Base-by-base conservation (phyloP, 2,888 invertebrate genomes). In the Erynnis tages region DNA sequence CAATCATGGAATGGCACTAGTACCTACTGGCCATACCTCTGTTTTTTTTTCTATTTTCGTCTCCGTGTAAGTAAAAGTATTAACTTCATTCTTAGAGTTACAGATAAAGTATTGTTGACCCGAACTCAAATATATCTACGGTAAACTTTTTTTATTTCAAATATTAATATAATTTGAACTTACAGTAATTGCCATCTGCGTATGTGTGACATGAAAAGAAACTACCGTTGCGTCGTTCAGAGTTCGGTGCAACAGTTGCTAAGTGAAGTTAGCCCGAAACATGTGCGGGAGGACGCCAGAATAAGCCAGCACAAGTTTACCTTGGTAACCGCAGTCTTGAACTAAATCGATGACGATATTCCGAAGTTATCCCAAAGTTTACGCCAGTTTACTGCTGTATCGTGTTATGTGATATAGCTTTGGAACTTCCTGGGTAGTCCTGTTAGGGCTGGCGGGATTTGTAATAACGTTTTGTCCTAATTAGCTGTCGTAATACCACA, bases 291-390 rank as follows among this genome's bases (percentile, higher is more conserved):
- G 21, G 17, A 27, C 43, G 37, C 10, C 35, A 32, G 25, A 43
- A 44, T 35, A 8, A 14, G n/a, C 19, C 10, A 16, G n/a, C n/a
- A n/a, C n/a, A 44, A 43, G 13, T 45, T 25, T 17, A 32, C 25
- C 41, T 32, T 25, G 13, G 25, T 34, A 25, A 41, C 34, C 13
- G 41, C 29, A 25, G 25, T 27, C 8, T 34, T 17, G 13, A 43
- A 25, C 19, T 34, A 16, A 25, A 43, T 43, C 23, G 34, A 43
- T 17, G 19, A 19, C 32, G 10, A 23, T 38, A 48, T 48, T 48
- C 30, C 21, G 10, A 49, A 49, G 32, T 49, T 49, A 34, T 35
- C 25, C 10, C 4, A 23, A 19, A 35, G 25, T n/a, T 46, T 35
- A 4, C 10, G 45, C 19, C 34, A 23, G 48, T n/a, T 48, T 27